Evolutionary conservation across 2,797 vertebrate species (phyloP).

Genomic region (Eulemur rubriventer): DNA sequence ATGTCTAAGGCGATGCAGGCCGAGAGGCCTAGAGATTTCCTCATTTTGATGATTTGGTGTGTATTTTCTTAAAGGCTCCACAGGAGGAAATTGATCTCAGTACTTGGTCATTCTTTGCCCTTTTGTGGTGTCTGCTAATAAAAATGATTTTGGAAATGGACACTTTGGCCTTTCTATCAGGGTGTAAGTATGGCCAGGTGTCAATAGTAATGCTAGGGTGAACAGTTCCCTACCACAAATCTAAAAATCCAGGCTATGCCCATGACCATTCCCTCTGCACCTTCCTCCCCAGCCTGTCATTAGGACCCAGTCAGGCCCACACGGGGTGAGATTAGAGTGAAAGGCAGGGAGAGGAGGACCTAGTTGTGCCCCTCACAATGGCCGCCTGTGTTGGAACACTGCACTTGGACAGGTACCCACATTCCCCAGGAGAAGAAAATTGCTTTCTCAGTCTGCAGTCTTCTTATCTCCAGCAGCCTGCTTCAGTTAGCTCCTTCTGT

Average conservation of each 20-base stretch:
- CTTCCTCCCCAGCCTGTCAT: accelerated
- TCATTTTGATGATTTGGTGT: constrained; percentile 85
- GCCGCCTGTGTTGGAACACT: neutral
- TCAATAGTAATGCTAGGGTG: constrained; percentile 36
- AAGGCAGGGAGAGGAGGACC: neutral
- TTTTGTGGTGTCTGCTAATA: constrained; percentile 80
- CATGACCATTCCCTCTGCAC: neutral
- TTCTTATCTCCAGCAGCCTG: constrained; percentile 1
- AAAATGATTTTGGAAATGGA: constrained; percentile 77
- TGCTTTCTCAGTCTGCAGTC: neutral
- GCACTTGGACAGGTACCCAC: neutral
- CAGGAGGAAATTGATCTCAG: constrained; percentile 83
- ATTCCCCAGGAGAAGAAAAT: neutral
- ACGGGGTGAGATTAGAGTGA: neutral
- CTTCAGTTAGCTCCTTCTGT: neutral
- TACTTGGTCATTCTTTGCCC: constrained; percentile 81
- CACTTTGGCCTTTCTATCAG: constrained; percentile 51
- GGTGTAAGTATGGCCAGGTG: constrained; percentile 31
- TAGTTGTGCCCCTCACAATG: neutral
- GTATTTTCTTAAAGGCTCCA: constrained; percentile 85
- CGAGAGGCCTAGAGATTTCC: constrained; percentile 81
- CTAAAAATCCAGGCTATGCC: neutral
- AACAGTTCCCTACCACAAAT: neutral
- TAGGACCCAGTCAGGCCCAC: neutral
- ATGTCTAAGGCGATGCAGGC: constrained; percentile 83